Evolutionary conservation across 1,140 invertebrate species (phyloP), one percentile per base, ranked within the genome.

Genomic region (Callitettix versicolor): DNA sequence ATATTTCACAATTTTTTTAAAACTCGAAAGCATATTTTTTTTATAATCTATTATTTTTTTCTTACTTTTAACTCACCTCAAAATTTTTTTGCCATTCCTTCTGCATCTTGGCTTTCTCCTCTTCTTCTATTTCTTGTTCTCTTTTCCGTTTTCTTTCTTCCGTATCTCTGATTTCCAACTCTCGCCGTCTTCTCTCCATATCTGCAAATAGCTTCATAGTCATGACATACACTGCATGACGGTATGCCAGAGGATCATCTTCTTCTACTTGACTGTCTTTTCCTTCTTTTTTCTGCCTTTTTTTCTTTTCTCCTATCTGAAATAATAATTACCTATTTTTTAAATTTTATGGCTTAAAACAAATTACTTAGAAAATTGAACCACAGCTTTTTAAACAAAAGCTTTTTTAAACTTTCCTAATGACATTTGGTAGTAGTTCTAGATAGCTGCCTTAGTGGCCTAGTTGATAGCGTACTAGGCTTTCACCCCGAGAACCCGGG

Each of bases 161-260:
- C 70, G 91, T 88, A 64, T 95, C 91, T 62, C 91, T 78, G 15
- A 84, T 82, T 64, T 92, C 91, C 38, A 89, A 71, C 63, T 91
- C 85, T 64, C 89, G 66, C 55, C 73, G 75, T 76, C 91, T 85
- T 57, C 90, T 74, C 72, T 91, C 95, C 80, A 97, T 87, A 70
- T 98, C 95, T 48, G 95, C 95, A 79, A 98, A 98, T 26, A 98
- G 73, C 80, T 98, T 98, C 89, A 96, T 97, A 3, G 93, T 96
- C 79, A 96, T 88, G 11, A 97, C 92, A 77, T 95, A 95, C 17
- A 97, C 80, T 17, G 94, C 85, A 76, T 95, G 92, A 72, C 90
- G 91, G 64, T 89, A 94, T 69, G 94, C 91, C 41, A 79, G 81
- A 36, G 88, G 85, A 69, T 95, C 88, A 77, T 99, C 96, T 76